Evolutionary conservation across 2,888 invertebrate species (phyloP), one percentile per base, ranked within the genome.

Genomic region (Chelonus formosanus): DNA sequence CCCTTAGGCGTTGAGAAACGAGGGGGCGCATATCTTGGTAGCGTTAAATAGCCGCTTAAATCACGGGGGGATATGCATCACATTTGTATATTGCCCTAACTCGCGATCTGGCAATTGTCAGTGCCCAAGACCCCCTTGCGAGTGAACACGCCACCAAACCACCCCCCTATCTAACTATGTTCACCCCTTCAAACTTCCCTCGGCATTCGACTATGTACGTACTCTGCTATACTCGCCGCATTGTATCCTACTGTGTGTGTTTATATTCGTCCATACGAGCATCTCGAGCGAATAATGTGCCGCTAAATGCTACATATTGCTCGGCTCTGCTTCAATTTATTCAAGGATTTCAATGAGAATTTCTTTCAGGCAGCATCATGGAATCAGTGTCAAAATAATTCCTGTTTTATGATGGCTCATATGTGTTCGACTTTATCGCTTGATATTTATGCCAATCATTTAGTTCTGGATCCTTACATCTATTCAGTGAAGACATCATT

Each of bases 271-370:
- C 59, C 47, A 53, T 43, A 60, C 44, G 61, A 55, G 54, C 35
- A 62, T 66, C 66, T 60, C 58, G 60, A 63, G 63, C 57, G 54
- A 68, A 71, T 70, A 73, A 73, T 73, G 53, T 63, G 56, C 76
- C 70, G 78, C 80, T 84, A 82, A 83, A 83, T 78, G 83, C 80
- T 81, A 81, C 83, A 82, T 82, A 84, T 83, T 84, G 82, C 81
- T 80, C 77, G 80, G 78, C 80, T 78, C 78, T 78, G 76, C 74
- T 74, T 76, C 76, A 80, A 79, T 81, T 80, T 78, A 75, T 74
- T 75, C 72, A 73, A 73, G 80, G 78, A 40, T 40, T 40, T 40
- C 40, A 40, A 40, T 40, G 6, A 80, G 65, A 65, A 66, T 67
- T 62, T 67, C 63, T 50, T 63, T 50, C 52, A 53, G 55, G 31